Base-by-base conservation (phyloP, 2,797 vertebrate genomes). In the Sitta carolinensis region DNA sequence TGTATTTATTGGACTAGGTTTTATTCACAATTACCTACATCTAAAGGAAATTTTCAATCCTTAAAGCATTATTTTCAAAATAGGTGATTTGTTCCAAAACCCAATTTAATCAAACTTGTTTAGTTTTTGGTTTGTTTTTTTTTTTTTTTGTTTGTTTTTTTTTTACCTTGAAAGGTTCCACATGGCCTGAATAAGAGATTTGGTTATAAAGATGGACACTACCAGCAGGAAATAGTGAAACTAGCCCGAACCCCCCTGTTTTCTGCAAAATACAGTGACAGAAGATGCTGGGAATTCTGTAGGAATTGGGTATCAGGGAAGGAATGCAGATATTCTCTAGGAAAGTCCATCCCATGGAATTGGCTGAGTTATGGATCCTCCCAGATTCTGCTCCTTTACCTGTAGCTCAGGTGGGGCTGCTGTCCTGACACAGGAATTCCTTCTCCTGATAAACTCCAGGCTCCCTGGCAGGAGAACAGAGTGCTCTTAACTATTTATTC, bases 271-370 rank as follows among this genome's bases (percentile, higher is more conserved):
- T n/a, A 21, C 16, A 52, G 66, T 67, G 55, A 62, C 23, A 70
- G 61, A 58, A 82, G 68, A 32, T 47, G 21, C 61, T 76, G 64
- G 36, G 36, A 93, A 87, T 63, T 74, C 66, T 16, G 13, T 27
- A 45, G 32, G 80, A 84, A 87, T 63, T 87, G 85, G 48, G 19
- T 42, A 23, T 78, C 78, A 20, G 4, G 13, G 58, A 42, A 90
- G 88, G 96, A 92, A 79, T 72, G 73, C 16, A 85, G 64, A 89
- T 72, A 80, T 93, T 83, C 52, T 66, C 68, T 59, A 80, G 90
- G 5, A 83, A 82, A 51, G 69, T 79, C 90, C 77, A 88, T 85
- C 62, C 87, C 72, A 51, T 36, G 79, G 78, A 21, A 22, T 11
- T 48, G 85, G 84, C n/a, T 18, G 52, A 92, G 81, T 74, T 14